A percentile compares a stretch with the other conserved stretches of the same genome.
phyloP scores from a whole-genome alignment of 2,797 vertebrate species.

The Poeciliopsis turneri region DNA sequence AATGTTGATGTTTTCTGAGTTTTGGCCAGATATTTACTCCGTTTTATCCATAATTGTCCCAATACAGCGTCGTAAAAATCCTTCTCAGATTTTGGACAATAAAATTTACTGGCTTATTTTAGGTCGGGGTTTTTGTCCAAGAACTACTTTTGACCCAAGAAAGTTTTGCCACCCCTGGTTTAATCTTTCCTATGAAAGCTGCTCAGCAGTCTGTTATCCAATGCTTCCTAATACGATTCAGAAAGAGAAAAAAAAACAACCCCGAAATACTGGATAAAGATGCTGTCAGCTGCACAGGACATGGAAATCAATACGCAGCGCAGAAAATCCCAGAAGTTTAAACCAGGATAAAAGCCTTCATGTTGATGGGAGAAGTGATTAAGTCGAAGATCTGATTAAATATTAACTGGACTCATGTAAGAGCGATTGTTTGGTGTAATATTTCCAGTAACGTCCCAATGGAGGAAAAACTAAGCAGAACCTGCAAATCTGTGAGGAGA shows the following conservation, averaged over 20 bases:
- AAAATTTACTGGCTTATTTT: too few relatives aligned
- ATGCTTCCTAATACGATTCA: conserved; percentile 15
- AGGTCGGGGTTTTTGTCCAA: too few relatives aligned
- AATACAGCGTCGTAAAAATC: too few relatives aligned
- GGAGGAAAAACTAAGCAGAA: not conserved
- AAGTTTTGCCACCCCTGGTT: too few relatives aligned
- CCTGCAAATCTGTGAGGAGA: not conserved
- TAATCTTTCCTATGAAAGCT: conserved; percentile 62
- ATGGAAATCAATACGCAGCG: conserved; percentile 57
- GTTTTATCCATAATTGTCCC: too few relatives aligned
- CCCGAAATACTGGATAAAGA: conserved; percentile 19
- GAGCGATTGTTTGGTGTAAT: not conserved
- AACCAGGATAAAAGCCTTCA: conserved; percentile 38
- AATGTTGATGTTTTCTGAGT: too few relatives aligned
- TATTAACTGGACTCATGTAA: conserved; percentile 17
- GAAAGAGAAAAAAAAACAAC: conserved; percentile 13
- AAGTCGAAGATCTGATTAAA: conserved; percentile 42
- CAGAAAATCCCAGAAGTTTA: conserved; percentile 44
- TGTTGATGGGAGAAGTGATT: conserved; percentile 46
- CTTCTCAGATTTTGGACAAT: too few relatives aligned
- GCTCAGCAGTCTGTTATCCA: conserved; percentile 46
- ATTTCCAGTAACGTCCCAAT: not conserved
- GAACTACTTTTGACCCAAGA: too few relatives aligned
- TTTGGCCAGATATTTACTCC: too few relatives aligned
- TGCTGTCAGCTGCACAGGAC: conserved; percentile 18